Percentiles rank a stretch among this genome's conserved stretches.
These are phyloP conservation scores for Aleiodes testaceus DNA, from an alignment of 2,888 invertebrate species.

Conservation along the genomic window DNA sequence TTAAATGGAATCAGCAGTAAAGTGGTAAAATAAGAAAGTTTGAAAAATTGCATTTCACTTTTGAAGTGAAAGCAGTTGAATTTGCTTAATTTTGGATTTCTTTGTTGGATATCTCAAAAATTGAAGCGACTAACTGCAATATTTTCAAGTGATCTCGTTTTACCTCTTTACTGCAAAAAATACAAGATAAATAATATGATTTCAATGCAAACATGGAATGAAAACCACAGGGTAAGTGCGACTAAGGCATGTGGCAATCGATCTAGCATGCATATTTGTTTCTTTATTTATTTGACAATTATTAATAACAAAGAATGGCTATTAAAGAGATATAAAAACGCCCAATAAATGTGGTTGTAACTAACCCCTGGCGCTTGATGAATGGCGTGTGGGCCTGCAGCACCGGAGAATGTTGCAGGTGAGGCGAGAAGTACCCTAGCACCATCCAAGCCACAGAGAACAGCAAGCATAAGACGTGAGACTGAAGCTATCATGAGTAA, in stretches of 20 bases:
- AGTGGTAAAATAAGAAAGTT: too few species aligned
- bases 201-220: slow-evolving; percentile 8
- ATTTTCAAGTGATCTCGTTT: too few species aligned
- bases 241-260: slow-evolving; percentile 21
- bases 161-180: too few species aligned
- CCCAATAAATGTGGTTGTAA: slow-evolving; percentile 56
- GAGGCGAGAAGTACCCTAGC: slow-evolving; percentile 88
- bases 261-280: slow-evolving; percentile 16
- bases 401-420: slow-evolving; percentile 77
- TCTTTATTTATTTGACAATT: not conserved
- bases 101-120: too few species aligned
- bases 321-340: slow-evolving; percentile 10
- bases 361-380: slow-evolving; percentile 71
- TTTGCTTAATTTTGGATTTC: too few species aligned
- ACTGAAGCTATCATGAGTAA: slow-evolving; percentile 18
- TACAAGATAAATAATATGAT: slow-evolving; percentile 6
- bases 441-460: slow-evolving; percentile 88
- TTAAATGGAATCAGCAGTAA: not conserved
- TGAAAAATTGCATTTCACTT: too few species aligned
- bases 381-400: slow-evolving; percentile 71
- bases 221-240: slow-evolving; percentile 25
- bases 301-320: slow-evolving; percentile 26
- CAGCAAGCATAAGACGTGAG: slow-evolving; percentile 87
- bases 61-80: too few species aligned
- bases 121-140: too few species aligned